Conservation (phyloP, 2,888 invertebrate species). For the Synanthedon vespiformis region DNA sequence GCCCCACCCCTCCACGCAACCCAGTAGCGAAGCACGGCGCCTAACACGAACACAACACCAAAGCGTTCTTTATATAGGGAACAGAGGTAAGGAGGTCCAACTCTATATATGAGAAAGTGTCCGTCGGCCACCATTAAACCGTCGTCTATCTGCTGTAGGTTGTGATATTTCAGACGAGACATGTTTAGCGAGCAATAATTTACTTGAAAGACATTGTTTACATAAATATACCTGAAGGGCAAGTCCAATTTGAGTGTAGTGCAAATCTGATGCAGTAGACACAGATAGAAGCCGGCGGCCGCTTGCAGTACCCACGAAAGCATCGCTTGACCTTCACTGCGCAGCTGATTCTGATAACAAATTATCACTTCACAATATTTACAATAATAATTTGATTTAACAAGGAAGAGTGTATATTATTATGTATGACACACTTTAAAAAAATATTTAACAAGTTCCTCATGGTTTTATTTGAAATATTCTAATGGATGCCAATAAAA, state of each 20-base stretch:
- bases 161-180: too few species aligned
- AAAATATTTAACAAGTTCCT: too few species aligned
- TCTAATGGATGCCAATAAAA: background rate
- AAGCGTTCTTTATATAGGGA: too few species aligned
- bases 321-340: slow-evolving; percentile 81
- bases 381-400: too few species aligned
- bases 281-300: slow-evolving; percentile 87
- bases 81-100: too few species aligned
- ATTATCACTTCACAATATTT: too few species aligned
- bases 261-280: slow-evolving; percentile 84
- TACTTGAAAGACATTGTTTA: background rate
- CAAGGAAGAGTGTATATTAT: too few species aligned
- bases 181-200: background rate
- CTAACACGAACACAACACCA: slow-evolving; percentile 13
- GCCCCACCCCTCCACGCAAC: slow-evolving; percentile 56
- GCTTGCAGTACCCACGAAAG: slow-evolving; percentile 85
- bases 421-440: too few species aligned
- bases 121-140: too few species aligned
- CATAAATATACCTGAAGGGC: slow-evolving; percentile 71
- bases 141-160: too few species aligned
- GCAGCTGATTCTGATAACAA: slow-evolving; percentile 72
- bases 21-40: slow-evolving; percentile 53
- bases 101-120: too few species aligned
- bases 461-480: too few species aligned
- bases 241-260: slow-evolving; percentile 84